These are phyloP conservation scores for human (Homo sapiens) DNA, from an alignment of 2,113 vertebrate genomes.

Conservation along the genomic window DNA sequence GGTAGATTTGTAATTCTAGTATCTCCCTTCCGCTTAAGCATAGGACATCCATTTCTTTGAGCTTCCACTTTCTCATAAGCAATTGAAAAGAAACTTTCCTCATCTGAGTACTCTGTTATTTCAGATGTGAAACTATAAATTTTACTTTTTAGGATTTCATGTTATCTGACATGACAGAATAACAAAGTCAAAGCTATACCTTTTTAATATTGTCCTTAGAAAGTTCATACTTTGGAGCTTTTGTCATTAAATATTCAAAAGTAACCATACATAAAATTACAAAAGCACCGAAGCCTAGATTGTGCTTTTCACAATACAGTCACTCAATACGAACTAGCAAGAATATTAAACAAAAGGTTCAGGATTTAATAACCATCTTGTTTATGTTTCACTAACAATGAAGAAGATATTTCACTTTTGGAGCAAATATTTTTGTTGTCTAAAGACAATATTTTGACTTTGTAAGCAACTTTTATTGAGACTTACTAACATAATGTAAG, in stretches of 20 bases:
- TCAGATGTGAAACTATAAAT: background rate
- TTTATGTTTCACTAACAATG: background rate
- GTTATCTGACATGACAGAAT: background rate
- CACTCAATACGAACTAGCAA: background rate
- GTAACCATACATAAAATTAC: background rate
- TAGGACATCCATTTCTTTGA: background rate
- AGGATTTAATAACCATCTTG: background rate
- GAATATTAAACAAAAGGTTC: background rate
- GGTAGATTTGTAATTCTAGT: background rate
- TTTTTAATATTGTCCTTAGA: background rate
- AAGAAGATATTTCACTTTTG: background rate
- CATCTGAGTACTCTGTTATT: background rate
- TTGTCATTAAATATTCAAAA: background rate
- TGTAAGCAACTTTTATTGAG: background rate
- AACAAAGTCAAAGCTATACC: background rate
- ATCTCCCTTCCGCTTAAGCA: background rate
- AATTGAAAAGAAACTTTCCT: background rate
- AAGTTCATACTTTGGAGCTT: background rate
- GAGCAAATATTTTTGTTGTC: background rate
- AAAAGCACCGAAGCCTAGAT: background rate
- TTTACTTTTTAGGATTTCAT: background rate
- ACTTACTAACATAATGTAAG: background rate
- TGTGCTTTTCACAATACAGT: background rate
- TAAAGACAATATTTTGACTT: background rate
- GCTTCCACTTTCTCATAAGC: background rate